Evolutionary conservation across 2,888 invertebrate species (phyloP), one percentile per base, ranked within the genome.

Genomic region (Entomobrya proxima): DNA sequence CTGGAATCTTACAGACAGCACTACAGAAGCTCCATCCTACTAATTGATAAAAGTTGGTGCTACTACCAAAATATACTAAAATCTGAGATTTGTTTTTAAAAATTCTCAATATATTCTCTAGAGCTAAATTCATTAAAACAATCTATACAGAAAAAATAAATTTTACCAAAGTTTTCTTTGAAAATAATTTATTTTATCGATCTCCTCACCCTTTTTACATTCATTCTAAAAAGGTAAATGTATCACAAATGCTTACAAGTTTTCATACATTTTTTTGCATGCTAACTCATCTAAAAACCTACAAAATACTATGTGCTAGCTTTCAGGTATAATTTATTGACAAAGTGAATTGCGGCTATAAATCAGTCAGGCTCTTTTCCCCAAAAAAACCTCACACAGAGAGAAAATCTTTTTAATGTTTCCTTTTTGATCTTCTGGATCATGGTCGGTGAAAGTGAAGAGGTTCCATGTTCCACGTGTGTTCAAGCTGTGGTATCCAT

Each of bases 401-500:
- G 18, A 27, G 13, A 1, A 21, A 30, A 30, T 27, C 58, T 37
- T 15, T 61, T 61, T 30, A 30, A 30, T 27, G 4, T 61, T 13
- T 30, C 32, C 30, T 55, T 24, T 24, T 24, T 24, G 5, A 55
- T 72, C 77, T 58, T 21, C 58, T n/a, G 44, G 44, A n/a, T n/a
- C 30, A 13, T 47, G 15, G 55, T 76, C 55, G n/a, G n/a, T n/a
- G n/a, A n/a, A 52, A 52, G 21, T 52, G 52, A 58, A 27, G 37
- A 27, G 15, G 11, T 35, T 52, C 35, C 11, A 35, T 21, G 2
- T n/a, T n/a, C 11, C 32, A 1, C 21, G 4, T 27, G 40, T 30
- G 13, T 15, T 81, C 64, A 55, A 37, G 21, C 82, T 50, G 82
- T 64, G 18, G 86, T 86, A 74, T 86, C 86, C 83, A 83, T 83